Conservation (phyloP, 92 coral and sea anemone species). For the Isaurus tuberculatus region DNA sequence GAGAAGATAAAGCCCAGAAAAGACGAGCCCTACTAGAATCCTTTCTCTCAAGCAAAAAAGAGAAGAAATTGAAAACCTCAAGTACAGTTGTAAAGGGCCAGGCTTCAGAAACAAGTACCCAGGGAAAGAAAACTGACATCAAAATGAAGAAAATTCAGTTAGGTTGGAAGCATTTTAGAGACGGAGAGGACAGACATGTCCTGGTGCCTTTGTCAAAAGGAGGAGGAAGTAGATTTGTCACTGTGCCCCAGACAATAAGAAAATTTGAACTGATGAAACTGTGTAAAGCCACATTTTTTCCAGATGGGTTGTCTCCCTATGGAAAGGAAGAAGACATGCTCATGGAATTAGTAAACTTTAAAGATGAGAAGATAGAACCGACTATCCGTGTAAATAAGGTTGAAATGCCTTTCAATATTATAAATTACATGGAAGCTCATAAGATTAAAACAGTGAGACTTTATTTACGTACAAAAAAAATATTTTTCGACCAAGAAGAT, state of each 20-base stretch:
- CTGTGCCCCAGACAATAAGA: slow-evolving; percentile 46
- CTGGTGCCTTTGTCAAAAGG: slow-evolving; percentile 62
- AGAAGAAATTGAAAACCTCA: slow-evolving; percentile 5
- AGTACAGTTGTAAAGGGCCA: background rate
- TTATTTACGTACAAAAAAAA: slow-evolving; percentile 33
- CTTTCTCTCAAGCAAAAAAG: slow-evolving; percentile 35
- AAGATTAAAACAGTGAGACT: slow-evolving; percentile 44
- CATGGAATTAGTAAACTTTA: slow-evolving; percentile 41
- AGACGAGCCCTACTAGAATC: slow-evolving; percentile 47
- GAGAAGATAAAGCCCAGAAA: slow-evolving; percentile 19
- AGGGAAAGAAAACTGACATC: slow-evolving; percentile 17
- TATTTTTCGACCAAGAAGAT: slow-evolving; percentile 20
- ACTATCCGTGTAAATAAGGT: background rate
- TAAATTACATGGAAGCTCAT: slow-evolving; percentile 43
- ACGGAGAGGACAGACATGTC: slow-evolving; percentile 50
- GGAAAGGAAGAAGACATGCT: slow-evolving; percentile 62
- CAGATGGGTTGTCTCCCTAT: slow-evolving; percentile 55
- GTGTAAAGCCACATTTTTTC: slow-evolving; percentile 61
- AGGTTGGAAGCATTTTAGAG: slow-evolving; percentile 71
- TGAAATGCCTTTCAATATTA: slow-evolving; percentile 25
- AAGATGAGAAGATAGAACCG: slow-evolving; percentile 35
- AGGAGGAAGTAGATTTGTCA: slow-evolving; percentile 65
- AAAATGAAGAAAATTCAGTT: slow-evolving; percentile 47
- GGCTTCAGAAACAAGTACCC: background rate
- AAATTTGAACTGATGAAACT: slow-evolving; percentile 53